These are phyloP conservation scores for Tragelaphus buxtoni DNA, from an alignment of 2,113 vertebrate genomes.

Conservation along the genomic window DNA sequence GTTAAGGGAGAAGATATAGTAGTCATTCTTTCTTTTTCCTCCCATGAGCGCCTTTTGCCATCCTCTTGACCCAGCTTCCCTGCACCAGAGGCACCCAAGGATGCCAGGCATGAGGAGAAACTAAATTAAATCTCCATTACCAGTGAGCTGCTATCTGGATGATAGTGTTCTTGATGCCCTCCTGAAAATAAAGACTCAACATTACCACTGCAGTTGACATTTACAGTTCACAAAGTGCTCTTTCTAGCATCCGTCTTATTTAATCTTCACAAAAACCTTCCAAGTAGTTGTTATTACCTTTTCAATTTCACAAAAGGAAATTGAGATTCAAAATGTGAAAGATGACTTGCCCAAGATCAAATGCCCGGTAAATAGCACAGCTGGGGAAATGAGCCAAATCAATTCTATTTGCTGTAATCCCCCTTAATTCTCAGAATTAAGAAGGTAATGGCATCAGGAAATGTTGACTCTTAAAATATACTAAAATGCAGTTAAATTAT, in stretches of 20 bases:
- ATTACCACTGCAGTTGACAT: neutral
- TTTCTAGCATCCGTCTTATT: neutral
- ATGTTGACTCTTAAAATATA: neutral
- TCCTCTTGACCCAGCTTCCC: neutral
- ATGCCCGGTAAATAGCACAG: neutral
- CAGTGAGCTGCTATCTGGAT: neutral
- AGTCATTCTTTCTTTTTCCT: neutral
- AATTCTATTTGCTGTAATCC: neutral
- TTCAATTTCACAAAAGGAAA: constrained; percentile 33
- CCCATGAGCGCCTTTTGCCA: neutral
- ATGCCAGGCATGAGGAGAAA: neutral
- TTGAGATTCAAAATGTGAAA: neutral
- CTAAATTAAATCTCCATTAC: neutral
- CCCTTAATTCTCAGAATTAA: neutral
- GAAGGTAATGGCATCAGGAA: neutral
- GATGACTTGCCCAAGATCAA: neutral
- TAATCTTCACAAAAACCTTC: neutral
- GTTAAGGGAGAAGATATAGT: neutral
- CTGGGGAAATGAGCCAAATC: neutral
- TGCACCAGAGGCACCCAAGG: neutral
- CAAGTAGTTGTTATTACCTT: neutral
- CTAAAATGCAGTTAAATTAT: neutral
- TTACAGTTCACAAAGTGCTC: neutral
- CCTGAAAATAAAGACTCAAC: neutral
- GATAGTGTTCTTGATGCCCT: neutral